A percentile compares a stretch with the other conserved stretches of the same genome.
phyloP scores from a whole-genome alignment of 2,888 invertebrate genomes.

The Liopterus haemorrhoidalis region DNA sequence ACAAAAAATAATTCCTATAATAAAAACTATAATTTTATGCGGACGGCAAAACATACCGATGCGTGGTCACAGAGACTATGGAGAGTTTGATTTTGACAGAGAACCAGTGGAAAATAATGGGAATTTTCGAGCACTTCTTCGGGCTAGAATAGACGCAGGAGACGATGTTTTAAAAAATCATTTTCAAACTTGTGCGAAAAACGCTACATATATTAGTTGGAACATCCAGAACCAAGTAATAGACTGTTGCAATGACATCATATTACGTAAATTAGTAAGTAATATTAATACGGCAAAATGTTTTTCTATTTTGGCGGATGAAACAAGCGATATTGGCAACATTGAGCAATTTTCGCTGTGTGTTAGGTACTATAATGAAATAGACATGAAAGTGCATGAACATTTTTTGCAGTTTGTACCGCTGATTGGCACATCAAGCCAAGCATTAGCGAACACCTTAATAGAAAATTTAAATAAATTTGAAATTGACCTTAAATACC shows the following conservation, averaged over 20 bases:
- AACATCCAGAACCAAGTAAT: constrained; percentile 16
- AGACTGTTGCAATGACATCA: constrained; percentile 9
- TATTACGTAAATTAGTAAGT: constrained; percentile 26
- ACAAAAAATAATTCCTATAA: constrained; percentile 6
- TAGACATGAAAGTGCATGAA: constrained; percentile 21
- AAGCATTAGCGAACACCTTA: constrained; percentile 27
- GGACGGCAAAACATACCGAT: constrained; percentile 9
- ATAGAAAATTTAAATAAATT: constrained; percentile 19
- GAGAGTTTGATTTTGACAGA: constrained; percentile 3
- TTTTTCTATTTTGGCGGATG: constrained; percentile 36
- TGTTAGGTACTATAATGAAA: constrained; percentile 28
- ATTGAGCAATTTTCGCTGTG: constrained; percentile 35
- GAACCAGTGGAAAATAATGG: constrained; percentile 16
- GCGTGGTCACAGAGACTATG: constrained; percentile 12
- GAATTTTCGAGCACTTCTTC: constrained; percentile 10
- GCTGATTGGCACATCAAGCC: constrained; percentile 25
- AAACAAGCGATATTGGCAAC: constrained; percentile 34
- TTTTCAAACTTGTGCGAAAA: constrained; percentile 1
- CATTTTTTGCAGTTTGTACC: constrained; percentile 33
- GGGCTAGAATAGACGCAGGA: constrained; percentile 8
- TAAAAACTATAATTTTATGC: constrained; percentile 16
- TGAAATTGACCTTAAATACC: constrained; percentile 26
- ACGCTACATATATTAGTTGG: constrained; percentile 15
- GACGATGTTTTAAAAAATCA: constrained; percentile 8
- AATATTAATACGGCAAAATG: constrained; percentile 32